Evolutionary conservation across 2,113 vertebrate species (phyloP).

Genomic region (Limanda limanda): DNA sequence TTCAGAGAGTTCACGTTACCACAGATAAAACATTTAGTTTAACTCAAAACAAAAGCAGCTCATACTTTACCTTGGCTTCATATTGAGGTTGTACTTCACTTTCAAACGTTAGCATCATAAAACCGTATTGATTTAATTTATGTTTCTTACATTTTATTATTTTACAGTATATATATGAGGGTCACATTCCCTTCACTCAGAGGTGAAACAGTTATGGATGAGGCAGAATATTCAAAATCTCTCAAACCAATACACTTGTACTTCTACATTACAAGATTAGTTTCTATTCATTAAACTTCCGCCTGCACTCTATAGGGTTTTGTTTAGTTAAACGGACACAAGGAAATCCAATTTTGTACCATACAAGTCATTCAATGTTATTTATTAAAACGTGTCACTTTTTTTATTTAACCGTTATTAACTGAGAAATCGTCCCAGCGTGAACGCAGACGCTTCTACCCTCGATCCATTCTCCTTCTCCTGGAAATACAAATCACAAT

Average conservation of each 20-base stretch:
- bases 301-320: too few relatives aligned
- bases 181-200: constrained; percentile 1
- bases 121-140: not conserved
- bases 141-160: not conserved
- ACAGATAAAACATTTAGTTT: too few relatives aligned
- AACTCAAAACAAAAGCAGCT: not conserved
- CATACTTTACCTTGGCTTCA: constrained; percentile 11
- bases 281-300: too few relatives aligned
- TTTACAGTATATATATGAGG: not conserved
- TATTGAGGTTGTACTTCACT: too few relatives aligned
- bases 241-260: too few relatives aligned
- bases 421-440: not conserved
- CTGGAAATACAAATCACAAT: not conserved
- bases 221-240: too few relatives aligned
- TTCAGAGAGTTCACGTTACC: too few relatives aligned
- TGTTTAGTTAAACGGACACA: not conserved
- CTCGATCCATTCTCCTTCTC: not conserved
- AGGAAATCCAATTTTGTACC: not conserved
- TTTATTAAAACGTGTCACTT: not conserved
- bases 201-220: too few relatives aligned
- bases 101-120: too few relatives aligned
- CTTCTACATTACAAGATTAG: not conserved
- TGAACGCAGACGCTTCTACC: not conserved
- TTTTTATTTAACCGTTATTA: not conserved
- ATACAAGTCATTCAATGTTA: not conserved